Percentiles rank a stretch among this genome's conserved stretches.
These are phyloP conservation scores for Mastomys coucha DNA, from an alignment of 2,113 vertebrate genomes.

Conservation along the genomic window DNA sequence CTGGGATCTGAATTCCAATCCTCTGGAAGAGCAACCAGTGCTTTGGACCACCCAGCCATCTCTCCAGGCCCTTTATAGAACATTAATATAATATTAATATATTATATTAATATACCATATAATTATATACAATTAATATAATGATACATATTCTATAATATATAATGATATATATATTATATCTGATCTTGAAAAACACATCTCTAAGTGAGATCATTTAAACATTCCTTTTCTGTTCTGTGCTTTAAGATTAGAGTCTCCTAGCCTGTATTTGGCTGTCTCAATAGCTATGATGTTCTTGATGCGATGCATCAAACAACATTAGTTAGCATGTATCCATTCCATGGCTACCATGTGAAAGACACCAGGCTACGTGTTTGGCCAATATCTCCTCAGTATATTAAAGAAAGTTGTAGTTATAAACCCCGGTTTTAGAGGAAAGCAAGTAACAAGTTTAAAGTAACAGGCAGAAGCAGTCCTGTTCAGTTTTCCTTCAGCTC, in stretches of 20 bases:
- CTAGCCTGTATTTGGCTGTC: not conserved
- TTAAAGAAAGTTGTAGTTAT: not conserved
- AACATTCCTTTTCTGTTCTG: not conserved
- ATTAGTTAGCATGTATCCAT: not conserved
- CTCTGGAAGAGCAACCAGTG: not conserved
- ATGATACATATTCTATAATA: no score
- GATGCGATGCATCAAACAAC: not conserved
- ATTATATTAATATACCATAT: no score
- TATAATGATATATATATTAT: not conserved
- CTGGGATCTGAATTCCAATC: not conserved
- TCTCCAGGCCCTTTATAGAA: not conserved
- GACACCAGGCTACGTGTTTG: not conserved
- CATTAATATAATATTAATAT: no score
- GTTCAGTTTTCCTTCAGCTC: not conserved
- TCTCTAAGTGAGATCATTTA: conserved; percentile 1
- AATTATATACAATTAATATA: no score
- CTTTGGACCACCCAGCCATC: not conserved
- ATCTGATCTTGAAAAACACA: not conserved
- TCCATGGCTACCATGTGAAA: not conserved
- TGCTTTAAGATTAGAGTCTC: conserved; percentile 25
- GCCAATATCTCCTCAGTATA: not conserved
- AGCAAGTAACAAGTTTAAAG: not conserved
- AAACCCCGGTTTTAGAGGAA: not conserved
- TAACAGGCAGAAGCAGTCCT: not conserved
- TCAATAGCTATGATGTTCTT: not conserved